Percentiles rank a stretch among this genome's conserved stretches.
Evolutionary conservation across 35 echinoderm and acorn worm genomes (phyloP).

Genomic region (Diadema setosum): DNA sequence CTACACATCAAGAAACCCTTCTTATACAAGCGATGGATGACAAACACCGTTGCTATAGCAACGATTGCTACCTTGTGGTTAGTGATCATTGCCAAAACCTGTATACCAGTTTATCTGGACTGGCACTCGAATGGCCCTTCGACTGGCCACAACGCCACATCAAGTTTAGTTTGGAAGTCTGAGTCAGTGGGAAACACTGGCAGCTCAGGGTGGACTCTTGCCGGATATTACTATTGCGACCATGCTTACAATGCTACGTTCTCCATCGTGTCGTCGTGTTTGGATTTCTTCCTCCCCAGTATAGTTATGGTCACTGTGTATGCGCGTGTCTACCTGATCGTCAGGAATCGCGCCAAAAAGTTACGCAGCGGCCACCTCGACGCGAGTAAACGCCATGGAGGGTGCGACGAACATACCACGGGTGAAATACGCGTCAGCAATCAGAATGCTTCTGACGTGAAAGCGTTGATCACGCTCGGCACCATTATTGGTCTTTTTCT

Average conservation of each 20-base stretch:
- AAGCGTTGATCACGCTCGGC: constrained; percentile 10
- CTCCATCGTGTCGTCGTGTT: not conserved
- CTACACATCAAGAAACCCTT: constrained; percentile 21
- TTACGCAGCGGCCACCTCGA: not conserved
- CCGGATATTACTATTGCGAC: not conserved
- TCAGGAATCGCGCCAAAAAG: not conserved
- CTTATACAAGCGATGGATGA: not conserved
- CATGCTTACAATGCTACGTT: not conserved
- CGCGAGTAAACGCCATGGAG: not conserved
- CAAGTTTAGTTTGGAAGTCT: not conserved
- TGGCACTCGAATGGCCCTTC: not conserved
- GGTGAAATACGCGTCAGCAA: not conserved
- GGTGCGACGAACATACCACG: not conserved
- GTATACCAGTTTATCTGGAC: not conserved
- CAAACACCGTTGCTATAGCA: not conserved
- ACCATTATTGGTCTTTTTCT: constrained; percentile 8
- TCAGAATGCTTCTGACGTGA: not conserved
- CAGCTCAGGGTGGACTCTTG: not conserved
- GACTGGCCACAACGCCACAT: not conserved
- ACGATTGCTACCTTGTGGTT: not conserved
- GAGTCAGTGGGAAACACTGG: not conserved
- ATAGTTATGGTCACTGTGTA: not conserved
- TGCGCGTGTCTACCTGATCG: not conserved
- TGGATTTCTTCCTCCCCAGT: constrained; percentile 12
- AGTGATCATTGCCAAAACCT: not conserved